Conservation (phyloP, 2,797 vertebrate species). For the Urocyon cinereoargenteus region DNA sequence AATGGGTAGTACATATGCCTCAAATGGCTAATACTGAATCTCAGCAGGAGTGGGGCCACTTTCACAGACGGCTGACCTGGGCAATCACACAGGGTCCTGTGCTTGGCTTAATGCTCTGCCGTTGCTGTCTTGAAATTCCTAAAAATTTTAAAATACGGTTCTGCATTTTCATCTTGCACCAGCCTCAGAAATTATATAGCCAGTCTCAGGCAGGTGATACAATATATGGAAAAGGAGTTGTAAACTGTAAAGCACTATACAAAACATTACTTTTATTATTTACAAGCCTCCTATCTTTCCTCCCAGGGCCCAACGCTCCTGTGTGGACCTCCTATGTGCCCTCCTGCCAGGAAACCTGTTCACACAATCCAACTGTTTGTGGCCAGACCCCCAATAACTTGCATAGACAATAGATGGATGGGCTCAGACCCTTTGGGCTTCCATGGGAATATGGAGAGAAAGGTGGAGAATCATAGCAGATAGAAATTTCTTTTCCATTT, state of each 20-base stretch:
- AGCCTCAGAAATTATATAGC: not conserved
- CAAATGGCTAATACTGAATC: not conserved
- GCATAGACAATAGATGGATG: not conserved
- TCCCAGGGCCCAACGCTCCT: not conserved
- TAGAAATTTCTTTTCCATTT: not conserved
- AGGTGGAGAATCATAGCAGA: not conserved
- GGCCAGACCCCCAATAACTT: not conserved
- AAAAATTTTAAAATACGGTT: not conserved
- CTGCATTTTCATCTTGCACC: not conserved
- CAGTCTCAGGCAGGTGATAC: not conserved
- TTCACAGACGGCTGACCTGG: not conserved
- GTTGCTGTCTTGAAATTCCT: not conserved
- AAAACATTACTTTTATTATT: not conserved
- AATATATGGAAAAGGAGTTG: not conserved
- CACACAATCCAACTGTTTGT: not conserved
- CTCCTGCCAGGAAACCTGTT: not conserved
- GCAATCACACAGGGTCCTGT: not conserved
- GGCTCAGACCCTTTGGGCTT: not conserved
- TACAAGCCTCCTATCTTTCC: not conserved
- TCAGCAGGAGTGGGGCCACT: not conserved
- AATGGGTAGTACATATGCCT: fast-evolving
- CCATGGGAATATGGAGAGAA: not conserved
- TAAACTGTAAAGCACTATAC: not conserved
- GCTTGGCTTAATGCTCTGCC: not conserved
- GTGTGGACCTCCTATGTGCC: not conserved